A percentile compares a stretch with the other conserved stretches of the same genome.
These are phyloP conservation scores for Zapus hudsonius DNA, from an alignment of 2,113 vertebrate species.

Conservation along the genomic window DNA sequence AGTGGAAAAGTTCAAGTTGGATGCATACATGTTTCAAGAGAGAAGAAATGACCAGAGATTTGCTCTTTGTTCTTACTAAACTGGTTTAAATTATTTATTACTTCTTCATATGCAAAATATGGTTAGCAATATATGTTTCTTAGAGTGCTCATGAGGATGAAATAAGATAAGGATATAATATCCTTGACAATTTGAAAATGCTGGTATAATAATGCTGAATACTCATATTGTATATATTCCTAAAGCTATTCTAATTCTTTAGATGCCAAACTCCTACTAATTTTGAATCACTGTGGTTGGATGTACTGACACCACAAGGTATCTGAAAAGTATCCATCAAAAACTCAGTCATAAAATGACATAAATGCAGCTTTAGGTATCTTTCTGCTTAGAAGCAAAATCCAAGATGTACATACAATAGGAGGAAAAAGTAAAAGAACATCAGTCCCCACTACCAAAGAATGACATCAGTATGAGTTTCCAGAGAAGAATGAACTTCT, in stretches of 20 bases:
- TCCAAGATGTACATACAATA: not conserved
- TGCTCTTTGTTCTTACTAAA: not conserved
- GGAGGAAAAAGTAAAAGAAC: slow-evolving; percentile 13
- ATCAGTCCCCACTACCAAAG: not conserved
- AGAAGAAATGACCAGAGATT: not conserved
- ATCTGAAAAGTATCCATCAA: not conserved
- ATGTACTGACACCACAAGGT: not conserved
- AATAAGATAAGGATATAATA: not conserved
- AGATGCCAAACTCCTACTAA: not conserved
- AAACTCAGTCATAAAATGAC: not conserved
- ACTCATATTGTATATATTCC: not conserved
- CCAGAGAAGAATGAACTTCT: not conserved
- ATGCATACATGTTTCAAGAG: not conserved
- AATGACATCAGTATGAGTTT: not conserved
- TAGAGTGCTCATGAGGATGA: not conserved
- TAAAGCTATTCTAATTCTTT: not conserved
- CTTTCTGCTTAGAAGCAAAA: not conserved
- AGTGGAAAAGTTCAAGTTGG: not conserved
- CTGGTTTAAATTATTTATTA: slow-evolving; percentile 21
- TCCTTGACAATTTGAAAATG: not conserved
- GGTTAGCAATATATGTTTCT: not conserved
- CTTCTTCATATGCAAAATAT: not conserved
- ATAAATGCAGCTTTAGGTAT: not conserved
- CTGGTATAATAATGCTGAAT: slow-evolving; percentile 16
- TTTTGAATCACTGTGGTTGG: slow-evolving; percentile 5